Evolutionary conservation across 1,140 invertebrate genomes (phyloP), one percentile per base, ranked within the genome.

Genomic region (Drosophila rhopaloa): DNA sequence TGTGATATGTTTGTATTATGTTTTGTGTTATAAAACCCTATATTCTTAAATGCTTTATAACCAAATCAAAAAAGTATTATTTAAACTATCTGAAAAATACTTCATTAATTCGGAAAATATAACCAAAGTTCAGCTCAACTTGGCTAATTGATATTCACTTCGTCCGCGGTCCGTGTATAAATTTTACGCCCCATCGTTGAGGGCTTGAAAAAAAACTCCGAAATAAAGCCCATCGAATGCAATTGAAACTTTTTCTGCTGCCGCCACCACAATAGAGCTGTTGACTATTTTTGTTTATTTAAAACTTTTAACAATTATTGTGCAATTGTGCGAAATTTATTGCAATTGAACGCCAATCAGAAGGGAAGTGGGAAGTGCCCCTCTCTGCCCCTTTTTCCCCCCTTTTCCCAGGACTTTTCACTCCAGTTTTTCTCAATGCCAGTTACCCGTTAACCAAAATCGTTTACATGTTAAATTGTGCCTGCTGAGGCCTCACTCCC

Each of bases 271-370:
- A 76, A 76, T 76, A 76, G 73, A 59, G 72, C 38, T 14, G 41
- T 76, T 76, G 59, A 58, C 75, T 79, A 72, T 79, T 89, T 82
- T 86, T 85, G 74, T 79, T 89, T 84, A 83, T 84, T 89, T 84
- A 81, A 79, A 89, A 89, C 70, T 89, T 89, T 90, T 91, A 90
- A 90, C 86, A 90, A 90, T 90, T 90, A 90, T 90, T 91, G 86
- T 90, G 86, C 88, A 90, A 90, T 86, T 90, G 86, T 77, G 80
- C 80, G 82, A 90, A 90, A 90, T 90, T 90, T 90, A 90, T 90
- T 90, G 88, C 86, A 77, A 90, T 90, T 88, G 86, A 90, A 83
- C 88, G 63, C 82, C 82, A 90, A 90, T 90, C 84, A 89, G 80
- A 79, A 55, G 54, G 76, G 63, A 75, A 59, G 54, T 41, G 13